Conservation (phyloP, 2,113 vertebrate species). For the Anser brachyrhynchus region DNA sequence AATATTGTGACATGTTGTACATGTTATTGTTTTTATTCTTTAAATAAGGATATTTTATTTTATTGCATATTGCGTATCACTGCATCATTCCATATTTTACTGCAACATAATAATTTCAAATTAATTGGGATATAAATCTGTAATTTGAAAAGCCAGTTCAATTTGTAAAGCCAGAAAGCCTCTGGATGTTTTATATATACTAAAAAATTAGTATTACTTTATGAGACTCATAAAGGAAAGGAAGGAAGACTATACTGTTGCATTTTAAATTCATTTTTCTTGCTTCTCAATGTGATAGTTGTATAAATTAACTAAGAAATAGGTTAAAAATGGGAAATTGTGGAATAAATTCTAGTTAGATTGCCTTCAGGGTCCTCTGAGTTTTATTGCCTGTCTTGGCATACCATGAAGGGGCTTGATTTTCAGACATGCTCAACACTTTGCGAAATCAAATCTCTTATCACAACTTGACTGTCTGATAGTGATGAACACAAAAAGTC, state of each 20-base stretch:
- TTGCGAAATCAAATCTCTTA: neutral
- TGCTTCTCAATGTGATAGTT: neutral
- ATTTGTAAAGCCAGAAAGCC: neutral
- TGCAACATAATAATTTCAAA: neutral
- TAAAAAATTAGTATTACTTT: slow-evolving; percentile 8
- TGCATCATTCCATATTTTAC: neutral
- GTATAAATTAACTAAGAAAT: neutral
- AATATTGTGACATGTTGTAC: neutral
- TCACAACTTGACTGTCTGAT: neutral
- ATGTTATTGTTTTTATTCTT: neutral
- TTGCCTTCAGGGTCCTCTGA: neutral
- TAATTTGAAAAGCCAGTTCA: neutral
- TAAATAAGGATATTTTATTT: neutral
- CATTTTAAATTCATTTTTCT: neutral
- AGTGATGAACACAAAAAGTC: neutral
- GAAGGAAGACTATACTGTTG: neutral
- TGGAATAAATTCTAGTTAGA: neutral
- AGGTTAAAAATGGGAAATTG: neutral
- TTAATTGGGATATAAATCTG: neutral
- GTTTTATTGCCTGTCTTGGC: neutral
- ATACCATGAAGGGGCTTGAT: neutral
- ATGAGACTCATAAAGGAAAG: neutral
- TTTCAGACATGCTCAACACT: neutral
- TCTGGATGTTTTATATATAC: slow-evolving; percentile 9
- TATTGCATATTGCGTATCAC: neutral